Conservation (phyloP, 2,888 invertebrate genomes). For the Drosophila multiciliata region DNA sequence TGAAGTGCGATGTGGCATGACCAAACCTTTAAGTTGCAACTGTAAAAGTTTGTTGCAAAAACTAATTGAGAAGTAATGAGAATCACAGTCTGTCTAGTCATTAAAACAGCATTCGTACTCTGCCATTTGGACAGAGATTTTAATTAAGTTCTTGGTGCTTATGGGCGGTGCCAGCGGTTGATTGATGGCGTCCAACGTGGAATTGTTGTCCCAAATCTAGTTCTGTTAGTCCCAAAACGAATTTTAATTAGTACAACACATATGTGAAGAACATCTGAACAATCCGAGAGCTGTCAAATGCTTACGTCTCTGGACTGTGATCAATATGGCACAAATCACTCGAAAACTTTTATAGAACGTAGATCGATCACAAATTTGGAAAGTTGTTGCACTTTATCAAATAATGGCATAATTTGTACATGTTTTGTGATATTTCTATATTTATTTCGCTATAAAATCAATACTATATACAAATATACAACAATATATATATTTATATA, state of each 20-base stretch:
- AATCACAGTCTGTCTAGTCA: slow-evolving; percentile 1
- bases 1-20: slow-evolving; percentile 26
- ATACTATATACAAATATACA: neutral
- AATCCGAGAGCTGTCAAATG: neutral
- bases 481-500: neutral
- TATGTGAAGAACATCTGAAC: slow-evolving; percentile 8
- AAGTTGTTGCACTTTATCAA: neutral
- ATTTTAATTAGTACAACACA: slow-evolving; percentile 45
- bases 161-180: slow-evolving; percentile 25
- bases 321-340: slow-evolving; percentile 34
- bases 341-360: slow-evolving; percentile 28
- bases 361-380: slow-evolving; percentile 11
- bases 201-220: neutral
- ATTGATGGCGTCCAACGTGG: slow-evolving; percentile 35
- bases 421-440: neutral
- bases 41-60: slow-evolving; percentile 37
- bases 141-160: slow-evolving; percentile 61
- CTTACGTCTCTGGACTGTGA: neutral
- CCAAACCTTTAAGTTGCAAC: slow-evolving; percentile 48
- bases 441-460: neutral
- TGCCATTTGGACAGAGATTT: slow-evolving; percentile 26
- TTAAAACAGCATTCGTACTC: slow-evolving; percentile 6
- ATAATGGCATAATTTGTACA: slow-evolving; percentile 12
- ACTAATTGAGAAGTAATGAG: slow-evolving; percentile 32
- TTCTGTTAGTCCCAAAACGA: slow-evolving; percentile 17